Conservation (phyloP, 2,797 vertebrate genomes). For the Gymnopithys bicolor region DNA sequence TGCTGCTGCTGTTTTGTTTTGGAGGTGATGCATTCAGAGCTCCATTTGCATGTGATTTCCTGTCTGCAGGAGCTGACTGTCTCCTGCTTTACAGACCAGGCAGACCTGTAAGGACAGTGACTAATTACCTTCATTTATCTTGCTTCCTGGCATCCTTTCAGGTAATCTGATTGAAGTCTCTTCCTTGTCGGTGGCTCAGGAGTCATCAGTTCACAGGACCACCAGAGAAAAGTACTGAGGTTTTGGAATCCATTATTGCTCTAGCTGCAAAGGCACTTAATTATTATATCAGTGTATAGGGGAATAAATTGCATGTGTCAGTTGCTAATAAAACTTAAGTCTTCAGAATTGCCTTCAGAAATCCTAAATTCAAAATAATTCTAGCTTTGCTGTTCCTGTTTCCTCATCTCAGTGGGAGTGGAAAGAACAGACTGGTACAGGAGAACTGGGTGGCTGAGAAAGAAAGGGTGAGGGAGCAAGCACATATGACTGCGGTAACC, state of each 20-base stretch:
- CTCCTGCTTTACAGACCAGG: slow-evolving; percentile 77
- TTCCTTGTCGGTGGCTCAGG: slow-evolving; percentile 79
- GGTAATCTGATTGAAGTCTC: slow-evolving; percentile 86
- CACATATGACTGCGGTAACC: rapidly evolving
- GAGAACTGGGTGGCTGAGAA: not conserved
- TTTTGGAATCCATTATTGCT: not conserved
- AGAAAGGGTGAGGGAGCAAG: not conserved
- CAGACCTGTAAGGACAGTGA: slow-evolving; percentile 85
- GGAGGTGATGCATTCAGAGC: not conserved
- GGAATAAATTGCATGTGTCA: not conserved
- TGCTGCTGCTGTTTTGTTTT: not conserved
- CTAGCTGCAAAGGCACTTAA: not conserved
- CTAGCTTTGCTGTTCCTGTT: not conserved
- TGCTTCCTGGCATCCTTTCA: slow-evolving; percentile 75
- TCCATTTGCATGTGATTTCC: not conserved
- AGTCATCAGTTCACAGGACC: slow-evolving; percentile 1
- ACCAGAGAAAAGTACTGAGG: not conserved
- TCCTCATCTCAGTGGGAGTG: not conserved
- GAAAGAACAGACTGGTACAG: not conserved
- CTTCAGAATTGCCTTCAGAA: not conserved
- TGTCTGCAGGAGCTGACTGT: slow-evolving; percentile 33
- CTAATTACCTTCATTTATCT: slow-evolving; percentile 89
- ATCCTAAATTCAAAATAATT: not conserved
- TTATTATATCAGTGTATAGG: not conserved
- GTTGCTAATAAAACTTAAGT: not conserved